Percentiles rank a stretch among this genome's conserved stretches.
These are phyloP conservation scores for Syngnathus floridae DNA, from an alignment of 2,113 vertebrate genomes.

Conservation along the genomic window DNA sequence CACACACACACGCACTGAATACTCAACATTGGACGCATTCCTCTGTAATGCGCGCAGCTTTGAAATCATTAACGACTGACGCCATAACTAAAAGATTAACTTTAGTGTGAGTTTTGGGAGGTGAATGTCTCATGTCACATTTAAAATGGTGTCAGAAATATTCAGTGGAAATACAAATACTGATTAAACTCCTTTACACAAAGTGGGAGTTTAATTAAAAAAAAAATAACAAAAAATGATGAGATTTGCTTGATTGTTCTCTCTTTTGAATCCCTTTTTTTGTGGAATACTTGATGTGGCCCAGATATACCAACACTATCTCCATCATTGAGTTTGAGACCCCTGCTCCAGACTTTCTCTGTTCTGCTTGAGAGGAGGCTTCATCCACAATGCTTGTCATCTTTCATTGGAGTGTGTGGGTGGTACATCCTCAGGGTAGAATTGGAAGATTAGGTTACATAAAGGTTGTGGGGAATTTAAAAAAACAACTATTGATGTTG, in stretches of 20 bases:
- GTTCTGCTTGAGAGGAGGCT: conserved; percentile 17
- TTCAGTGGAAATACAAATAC: not conserved
- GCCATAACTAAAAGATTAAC: not conserved
- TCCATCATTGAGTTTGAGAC: too few species aligned
- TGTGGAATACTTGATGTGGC: too few species aligned
- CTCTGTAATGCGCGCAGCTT: conserved; percentile 28
- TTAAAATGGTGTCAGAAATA: not conserved
- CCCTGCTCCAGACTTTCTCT: not conserved
- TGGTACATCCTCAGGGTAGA: conserved; percentile 25
- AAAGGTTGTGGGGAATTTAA: conserved; percentile 17
- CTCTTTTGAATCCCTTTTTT: too few species aligned
- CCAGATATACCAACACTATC: too few species aligned
- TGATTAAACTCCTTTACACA: not conserved
- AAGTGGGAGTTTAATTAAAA: not conserved
- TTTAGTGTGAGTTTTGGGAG: not conserved
- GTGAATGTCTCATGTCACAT: not conserved
- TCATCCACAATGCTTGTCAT: conserved; percentile 27
- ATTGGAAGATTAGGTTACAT: conserved; percentile 35
- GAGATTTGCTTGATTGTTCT: too few species aligned
- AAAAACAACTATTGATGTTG: conserved; percentile 32
- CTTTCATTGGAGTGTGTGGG: conserved; percentile 46
- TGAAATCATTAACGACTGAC: conserved; percentile 26
- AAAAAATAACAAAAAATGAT: too few species aligned
- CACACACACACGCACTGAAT: conserved; percentile 32
- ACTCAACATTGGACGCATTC: conserved; percentile 33